Base-by-base conservation (phyloP, 1,140 invertebrate species). In the Zaprionus capensis region DNA sequence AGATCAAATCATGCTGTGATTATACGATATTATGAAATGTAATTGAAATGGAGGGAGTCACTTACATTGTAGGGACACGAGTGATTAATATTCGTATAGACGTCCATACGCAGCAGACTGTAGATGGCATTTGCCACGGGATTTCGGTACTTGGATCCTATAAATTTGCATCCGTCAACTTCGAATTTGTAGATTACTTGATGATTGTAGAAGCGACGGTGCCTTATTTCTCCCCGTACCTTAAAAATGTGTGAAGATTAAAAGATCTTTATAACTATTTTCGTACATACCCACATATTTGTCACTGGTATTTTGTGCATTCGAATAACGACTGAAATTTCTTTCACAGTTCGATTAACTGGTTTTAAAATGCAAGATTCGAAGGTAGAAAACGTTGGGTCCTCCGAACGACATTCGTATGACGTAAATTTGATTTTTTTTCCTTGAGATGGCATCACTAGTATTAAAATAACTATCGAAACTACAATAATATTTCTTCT, bases 1-100 rank as follows among this genome's bases (percentile, higher is more conserved):
- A 0, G 12, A 76, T 46, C 0, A 79, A 0, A 38, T 79, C 77
- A 17, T 79, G 73, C 77, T 79, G 12, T 5, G 46, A 24, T 5
- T 14, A 5, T 4, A 9, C 11, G 6, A 22, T 4, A 51, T 51
- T 17, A 17, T 7, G 2, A 44, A 51, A 2, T 12, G 46, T 51
- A 12, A 51, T 12, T 4, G 2, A 22, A 22, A 51, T 24, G 2
- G 0, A 1, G 46, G 9, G 7, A 24, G 14, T 12, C 1, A 77
- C 78, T 67, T 11, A 80, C 78, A 66, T 80, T 26, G n/a, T 38
- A 78, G 22, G 78, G 78, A 63, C 78, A 80, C 9, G 46, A 57
- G 24, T 80, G 78, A 55, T 80, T 80, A 1, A 78, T 22, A 49
- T 80, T 80, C 2, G 65, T 58, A 9, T 58, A 59, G 15, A 20